A percentile compares a stretch with the other conserved stretches of the same genome.
These are phyloP conservation scores for Orthosia gracilis DNA, from an alignment of 2,888 invertebrate genomes.

Conservation along the genomic window DNA sequence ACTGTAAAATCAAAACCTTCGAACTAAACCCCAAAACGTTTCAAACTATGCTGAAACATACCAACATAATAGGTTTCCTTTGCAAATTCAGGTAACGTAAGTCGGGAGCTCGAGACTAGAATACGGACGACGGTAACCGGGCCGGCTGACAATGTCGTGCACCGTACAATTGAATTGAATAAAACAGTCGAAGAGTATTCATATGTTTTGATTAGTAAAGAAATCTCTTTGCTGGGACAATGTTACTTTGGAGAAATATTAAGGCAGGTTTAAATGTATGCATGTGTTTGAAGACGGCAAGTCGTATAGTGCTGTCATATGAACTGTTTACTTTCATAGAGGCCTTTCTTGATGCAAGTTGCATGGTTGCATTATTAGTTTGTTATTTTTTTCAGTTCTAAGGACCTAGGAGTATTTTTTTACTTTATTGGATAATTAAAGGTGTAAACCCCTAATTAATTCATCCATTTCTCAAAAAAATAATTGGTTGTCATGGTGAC, in stretches of 20 bases:
- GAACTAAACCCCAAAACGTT: slow-evolving; percentile 22
- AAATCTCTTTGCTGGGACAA: slow-evolving; percentile 58
- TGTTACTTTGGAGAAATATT: slow-evolving; percentile 61
- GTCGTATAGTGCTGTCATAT: slow-evolving; percentile 44
- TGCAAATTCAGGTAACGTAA: slow-evolving; percentile 54
- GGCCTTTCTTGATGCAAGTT: not conserved
- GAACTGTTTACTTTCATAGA: slow-evolving; percentile 22
- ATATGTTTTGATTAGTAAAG: slow-evolving; percentile 70
- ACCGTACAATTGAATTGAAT: slow-evolving; percentile 74
- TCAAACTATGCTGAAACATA: slow-evolving; percentile 21
- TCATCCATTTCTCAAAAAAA: not conserved
- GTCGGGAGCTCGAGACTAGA: slow-evolving; percentile 53
- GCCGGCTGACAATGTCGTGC: slow-evolving; percentile 67
- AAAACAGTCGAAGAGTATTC: slow-evolving; percentile 73
- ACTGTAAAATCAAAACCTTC: slow-evolving; percentile 16
- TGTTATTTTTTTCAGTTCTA: not conserved
- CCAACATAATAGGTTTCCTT: slow-evolving; percentile 47
- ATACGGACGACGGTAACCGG: slow-evolving; percentile 66
- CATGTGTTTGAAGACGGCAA: slow-evolving; percentile 22
- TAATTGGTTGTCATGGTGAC: not conserved
- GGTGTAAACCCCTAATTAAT: not conserved
- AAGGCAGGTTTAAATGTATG: slow-evolving; percentile 49
- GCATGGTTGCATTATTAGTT: not conserved
- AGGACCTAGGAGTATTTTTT: not conserved
- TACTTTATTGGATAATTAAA: not conserved